phyloP scores from a whole-genome alignment of 2,888 invertebrate species.

The Serripes groenlandicus region DNA sequence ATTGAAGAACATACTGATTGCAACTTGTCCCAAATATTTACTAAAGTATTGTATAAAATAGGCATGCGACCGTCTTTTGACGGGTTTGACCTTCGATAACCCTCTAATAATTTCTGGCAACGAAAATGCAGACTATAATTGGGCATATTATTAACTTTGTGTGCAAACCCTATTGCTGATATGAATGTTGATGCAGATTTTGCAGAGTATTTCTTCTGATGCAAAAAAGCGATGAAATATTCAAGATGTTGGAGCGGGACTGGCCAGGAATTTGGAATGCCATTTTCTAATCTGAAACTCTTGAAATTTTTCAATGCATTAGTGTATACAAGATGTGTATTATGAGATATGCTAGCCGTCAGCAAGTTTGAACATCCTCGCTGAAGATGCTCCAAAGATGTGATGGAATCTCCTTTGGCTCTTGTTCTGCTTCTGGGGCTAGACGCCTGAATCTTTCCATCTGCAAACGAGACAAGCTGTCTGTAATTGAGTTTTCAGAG shows the following conservation, averaged over 20 bases:
- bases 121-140: slow-evolving; percentile 26
- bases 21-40: background rate
- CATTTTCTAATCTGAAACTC: slow-evolving; percentile 3
- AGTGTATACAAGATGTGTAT: slow-evolving; percentile 18
- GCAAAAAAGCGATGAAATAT: slow-evolving; percentile 35
- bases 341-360: slow-evolving; percentile 15
- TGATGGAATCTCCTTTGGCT: background rate
- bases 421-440: slow-evolving; percentile 30
- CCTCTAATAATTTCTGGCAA: slow-evolving; percentile 37
- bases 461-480: slow-evolving; percentile 29
- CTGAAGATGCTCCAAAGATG: slow-evolving; percentile 29
- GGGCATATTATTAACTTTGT: slow-evolving; percentile 15
- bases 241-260: slow-evolving; percentile 18
- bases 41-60: slow-evolving; percentile 7
- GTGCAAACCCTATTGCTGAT: slow-evolving; percentile 37
- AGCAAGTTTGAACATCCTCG: slow-evolving; percentile 12
- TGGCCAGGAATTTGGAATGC: slow-evolving; percentile 20
- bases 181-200: slow-evolving; percentile 28
- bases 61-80: slow-evolving; percentile 20
- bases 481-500: slow-evolving; percentile 4
- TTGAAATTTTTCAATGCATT: slow-evolving; percentile 2
- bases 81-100: slow-evolving; percentile 19
- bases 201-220: slow-evolving; percentile 34
- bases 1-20: background rate
- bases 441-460: slow-evolving; percentile 8